Evolutionary conservation across 2,797 vertebrate genomes (phyloP).

Genomic region (Lepilemur septentrionalis): DNA sequence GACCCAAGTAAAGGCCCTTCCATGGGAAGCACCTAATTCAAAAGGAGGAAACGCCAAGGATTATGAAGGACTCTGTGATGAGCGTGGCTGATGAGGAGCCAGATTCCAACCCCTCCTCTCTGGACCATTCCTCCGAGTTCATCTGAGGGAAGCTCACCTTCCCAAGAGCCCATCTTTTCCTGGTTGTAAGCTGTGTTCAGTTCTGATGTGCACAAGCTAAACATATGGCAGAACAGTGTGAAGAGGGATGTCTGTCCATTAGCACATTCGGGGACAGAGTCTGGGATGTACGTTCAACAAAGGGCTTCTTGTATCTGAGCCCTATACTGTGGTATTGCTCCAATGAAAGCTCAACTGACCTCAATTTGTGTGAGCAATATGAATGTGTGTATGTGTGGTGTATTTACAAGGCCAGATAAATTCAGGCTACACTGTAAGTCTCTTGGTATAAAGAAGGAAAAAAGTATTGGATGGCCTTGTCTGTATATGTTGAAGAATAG

Average conservation of each 20-base stretch:
- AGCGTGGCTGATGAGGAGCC: conserved; percentile 14
- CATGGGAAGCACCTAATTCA: conserved; percentile 46
- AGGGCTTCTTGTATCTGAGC: conserved; percentile 51
- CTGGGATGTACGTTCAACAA: conserved; percentile 57
- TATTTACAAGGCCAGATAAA: neutral
- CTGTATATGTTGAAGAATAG: neutral
- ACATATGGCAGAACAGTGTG: conserved; percentile 58
- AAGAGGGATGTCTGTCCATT: conserved; percentile 49
- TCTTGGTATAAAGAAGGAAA: conserved; percentile 43
- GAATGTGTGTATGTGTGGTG: neutral
- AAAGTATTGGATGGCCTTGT: conserved; percentile 26
- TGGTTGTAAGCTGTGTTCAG: conserved; percentile 35
- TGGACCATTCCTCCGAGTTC: neutral
- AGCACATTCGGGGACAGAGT: neutral
- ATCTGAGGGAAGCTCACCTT: conserved; percentile 57
- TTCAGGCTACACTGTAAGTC: neutral
- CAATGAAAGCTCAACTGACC: conserved; percentile 70
- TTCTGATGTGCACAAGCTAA: neutral
- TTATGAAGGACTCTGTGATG: conserved; percentile 10
- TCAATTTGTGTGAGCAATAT: conserved; percentile 68
- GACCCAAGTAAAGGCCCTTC: conserved; percentile 62
- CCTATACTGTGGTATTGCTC: conserved; percentile 44
- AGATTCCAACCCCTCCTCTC: neutral
- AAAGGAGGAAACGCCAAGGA: conserved; percentile 63
- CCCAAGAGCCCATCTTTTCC: conserved; percentile 59